These are phyloP conservation scores for Flexamia atlantica DNA, from an alignment of 2,888 invertebrate species.

Conservation along the genomic window DNA sequence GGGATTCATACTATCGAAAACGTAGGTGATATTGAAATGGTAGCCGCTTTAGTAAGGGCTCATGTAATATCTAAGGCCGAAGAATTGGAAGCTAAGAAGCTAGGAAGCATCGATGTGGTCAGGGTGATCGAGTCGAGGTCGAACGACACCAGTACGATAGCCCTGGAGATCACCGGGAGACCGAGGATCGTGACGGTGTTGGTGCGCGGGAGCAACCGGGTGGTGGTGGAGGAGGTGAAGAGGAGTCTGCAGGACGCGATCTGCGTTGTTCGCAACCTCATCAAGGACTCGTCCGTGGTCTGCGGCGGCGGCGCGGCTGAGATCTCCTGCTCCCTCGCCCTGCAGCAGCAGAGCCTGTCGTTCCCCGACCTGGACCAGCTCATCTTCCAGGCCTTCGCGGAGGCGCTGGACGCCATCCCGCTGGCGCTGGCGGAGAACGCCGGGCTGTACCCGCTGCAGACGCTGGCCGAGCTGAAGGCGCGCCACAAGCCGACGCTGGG, in stretches of 20 bases:
- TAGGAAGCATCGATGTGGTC: background rate
- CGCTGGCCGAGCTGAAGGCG: slow-evolving; percentile 18
- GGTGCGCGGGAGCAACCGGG: background rate
- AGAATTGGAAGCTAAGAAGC: background rate
- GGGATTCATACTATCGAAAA: background rate
- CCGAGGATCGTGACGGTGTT: slow-evolving; percentile 10
- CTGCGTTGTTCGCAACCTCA: slow-evolving; percentile 44
- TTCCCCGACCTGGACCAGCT: slow-evolving; percentile 26
- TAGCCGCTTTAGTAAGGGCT: background rate
- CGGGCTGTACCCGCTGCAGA: slow-evolving; percentile 31
- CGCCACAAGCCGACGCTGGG: slow-evolving; percentile 13
- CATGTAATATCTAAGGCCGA: slow-evolving; percentile 5
- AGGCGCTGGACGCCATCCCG: slow-evolving; percentile 34
- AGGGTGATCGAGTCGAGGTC: background rate
- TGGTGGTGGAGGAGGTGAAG: slow-evolving; percentile 32
- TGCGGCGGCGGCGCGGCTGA: slow-evolving; percentile 47
- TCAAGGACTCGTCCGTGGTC: background rate
- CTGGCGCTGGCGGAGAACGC: slow-evolving; percentile 33
- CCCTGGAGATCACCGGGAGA: background rate
- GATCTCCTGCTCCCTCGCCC: slow-evolving; percentile 23
- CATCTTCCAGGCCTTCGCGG: slow-evolving; percentile 42
- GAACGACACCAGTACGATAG: background rate
- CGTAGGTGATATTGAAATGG: slow-evolving; percentile 23
- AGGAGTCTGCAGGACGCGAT: slow-evolving; percentile 42
- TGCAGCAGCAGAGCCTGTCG: background rate